phyloP scores from a whole-genome alignment of 2,888 invertebrate species.

The Scaptomyza polygonia region DNA sequence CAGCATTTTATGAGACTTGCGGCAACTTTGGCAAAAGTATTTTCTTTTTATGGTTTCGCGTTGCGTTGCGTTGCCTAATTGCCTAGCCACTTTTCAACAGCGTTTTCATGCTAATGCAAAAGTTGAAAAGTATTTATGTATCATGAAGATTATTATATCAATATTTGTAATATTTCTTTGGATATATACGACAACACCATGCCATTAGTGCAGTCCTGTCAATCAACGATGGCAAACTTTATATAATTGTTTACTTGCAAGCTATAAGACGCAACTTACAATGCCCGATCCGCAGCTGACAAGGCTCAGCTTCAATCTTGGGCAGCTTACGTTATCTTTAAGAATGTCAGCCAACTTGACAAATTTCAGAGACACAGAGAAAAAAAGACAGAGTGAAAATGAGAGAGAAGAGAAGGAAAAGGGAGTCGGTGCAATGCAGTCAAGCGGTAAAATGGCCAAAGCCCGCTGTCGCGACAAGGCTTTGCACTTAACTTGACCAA shows the following conservation, averaged over 20 bases:
- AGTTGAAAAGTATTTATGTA: constrained; percentile 31
- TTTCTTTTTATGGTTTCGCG: constrained; percentile 56
- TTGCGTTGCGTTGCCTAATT: constrained; percentile 57
- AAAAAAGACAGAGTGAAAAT: not conserved
- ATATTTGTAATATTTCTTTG: not conserved
- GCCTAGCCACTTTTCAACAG: constrained; percentile 26
- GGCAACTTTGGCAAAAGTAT: constrained; percentile 59
- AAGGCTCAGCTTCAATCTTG: constrained; percentile 33
- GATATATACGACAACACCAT: not conserved
- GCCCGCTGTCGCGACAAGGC: constrained; percentile 60
- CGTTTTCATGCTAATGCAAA: constrained; percentile 62
- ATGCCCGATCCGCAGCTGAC: constrained; percentile 24
- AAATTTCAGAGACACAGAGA: constrained; percentile 43
- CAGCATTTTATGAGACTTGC: constrained; percentile 64
- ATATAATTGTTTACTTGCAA: constrained; percentile 48
- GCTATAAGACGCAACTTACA: constrained; percentile 46
- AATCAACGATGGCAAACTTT: constrained; percentile 33
- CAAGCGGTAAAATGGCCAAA: constrained; percentile 63
- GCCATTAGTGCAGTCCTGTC: constrained; percentile 18
- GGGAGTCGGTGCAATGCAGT: constrained; percentile 17
- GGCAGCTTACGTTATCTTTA: constrained; percentile 63
- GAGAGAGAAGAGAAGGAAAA: not conserved
- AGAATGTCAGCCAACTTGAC: constrained; percentile 58
- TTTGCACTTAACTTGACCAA: constrained; percentile 76
- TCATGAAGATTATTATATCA: not conserved